Conservation (phyloP, 2,888 invertebrate genomes). For the Mechanitis messenoides region DNA sequence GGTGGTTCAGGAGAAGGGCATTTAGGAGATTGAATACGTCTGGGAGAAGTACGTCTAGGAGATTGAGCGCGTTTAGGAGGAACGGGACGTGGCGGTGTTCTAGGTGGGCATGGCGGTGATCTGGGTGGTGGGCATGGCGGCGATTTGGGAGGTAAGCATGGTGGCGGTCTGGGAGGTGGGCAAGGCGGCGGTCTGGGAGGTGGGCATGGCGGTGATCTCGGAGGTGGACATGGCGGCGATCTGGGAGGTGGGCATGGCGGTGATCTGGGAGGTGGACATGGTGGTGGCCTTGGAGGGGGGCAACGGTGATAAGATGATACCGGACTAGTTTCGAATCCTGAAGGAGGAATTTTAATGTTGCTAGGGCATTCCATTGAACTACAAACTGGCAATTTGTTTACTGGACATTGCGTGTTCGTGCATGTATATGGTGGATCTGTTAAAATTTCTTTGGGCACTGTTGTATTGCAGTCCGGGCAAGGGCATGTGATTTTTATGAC, state of each 20-base stretch:
- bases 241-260: too few relatives aligned
- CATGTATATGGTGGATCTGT: constrained; percentile 35
- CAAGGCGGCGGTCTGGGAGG: too few relatives aligned
- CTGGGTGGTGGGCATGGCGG: too few relatives aligned
- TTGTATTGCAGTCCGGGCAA: constrained; percentile 45
- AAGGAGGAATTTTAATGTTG: constrained; percentile 19
- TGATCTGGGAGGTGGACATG: constrained; percentile 2
- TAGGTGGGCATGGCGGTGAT: too few relatives aligned
- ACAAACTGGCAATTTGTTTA: constrained; percentile 28
- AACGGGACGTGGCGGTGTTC: too few relatives aligned
- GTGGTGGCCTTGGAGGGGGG: not conserved
- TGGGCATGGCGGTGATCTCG: too few relatives aligned
- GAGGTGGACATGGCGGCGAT: too few relatives aligned
- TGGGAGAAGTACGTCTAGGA: not conserved
- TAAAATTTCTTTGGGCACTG: constrained; percentile 31
- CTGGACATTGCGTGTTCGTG: constrained; percentile 36
- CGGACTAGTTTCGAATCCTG: constrained; percentile 7
- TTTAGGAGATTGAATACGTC: not conserved
- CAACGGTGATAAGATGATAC: not conserved
- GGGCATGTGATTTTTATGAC: constrained; percentile 47
- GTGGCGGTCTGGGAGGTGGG: too few relatives aligned
- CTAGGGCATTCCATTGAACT: constrained; percentile 28
- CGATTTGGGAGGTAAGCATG: too few relatives aligned
- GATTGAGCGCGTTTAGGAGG: too few relatives aligned
- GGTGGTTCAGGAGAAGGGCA: not conserved